Conservation (phyloP, 2,888 invertebrate species). For the Thalpophila matura region DNA sequence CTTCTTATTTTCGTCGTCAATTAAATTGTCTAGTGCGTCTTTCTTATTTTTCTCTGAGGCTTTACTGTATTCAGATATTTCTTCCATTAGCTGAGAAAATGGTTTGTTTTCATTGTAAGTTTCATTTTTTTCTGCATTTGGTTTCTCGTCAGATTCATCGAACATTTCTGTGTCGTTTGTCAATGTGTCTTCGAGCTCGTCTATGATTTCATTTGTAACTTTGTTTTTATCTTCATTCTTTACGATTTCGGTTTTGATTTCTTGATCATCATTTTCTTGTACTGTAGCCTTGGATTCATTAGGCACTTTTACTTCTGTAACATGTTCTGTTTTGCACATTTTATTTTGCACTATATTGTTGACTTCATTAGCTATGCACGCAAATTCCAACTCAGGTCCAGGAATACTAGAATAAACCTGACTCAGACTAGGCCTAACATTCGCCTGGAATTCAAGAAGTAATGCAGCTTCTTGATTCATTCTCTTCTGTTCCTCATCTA, state of each 20-base stretch:
- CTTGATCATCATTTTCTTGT: conserved; percentile 21
- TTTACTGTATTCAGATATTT: conserved; percentile 68
- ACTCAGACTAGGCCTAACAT: conserved; percentile 86
- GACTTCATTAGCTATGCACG: conserved; percentile 76
- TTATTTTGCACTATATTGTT: conserved; percentile 51
- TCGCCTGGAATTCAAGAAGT: conserved; percentile 87
- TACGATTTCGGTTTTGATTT: conserved; percentile 22
- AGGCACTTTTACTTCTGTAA: conserved; percentile 29
- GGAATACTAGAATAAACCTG: conserved; percentile 87
- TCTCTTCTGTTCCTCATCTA: conserved; percentile 91
- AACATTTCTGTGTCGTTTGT: conserved; percentile 44
- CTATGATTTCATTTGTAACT: conserved; percentile 38
- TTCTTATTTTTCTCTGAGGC: conserved; percentile 63
- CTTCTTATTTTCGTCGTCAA: conserved; percentile 61
- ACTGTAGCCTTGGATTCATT: conserved; percentile 41
- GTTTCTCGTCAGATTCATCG: conserved; percentile 44
- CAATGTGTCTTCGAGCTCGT: conserved; percentile 44
- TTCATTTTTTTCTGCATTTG: conserved; percentile 45
- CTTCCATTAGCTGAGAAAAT: conserved; percentile 66
- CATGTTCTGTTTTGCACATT: conserved; percentile 46
- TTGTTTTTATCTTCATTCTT: conserved; percentile 36
- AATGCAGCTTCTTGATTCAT: conserved; percentile 88
- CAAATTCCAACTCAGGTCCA: conserved; percentile 88
- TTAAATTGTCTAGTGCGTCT: conserved; percentile 50
- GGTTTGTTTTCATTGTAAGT: conserved; percentile 69